These are phyloP conservation scores for Leucopsar rothschildi DNA, from an alignment of 2,113 vertebrate species.

Conservation along the genomic window DNA sequence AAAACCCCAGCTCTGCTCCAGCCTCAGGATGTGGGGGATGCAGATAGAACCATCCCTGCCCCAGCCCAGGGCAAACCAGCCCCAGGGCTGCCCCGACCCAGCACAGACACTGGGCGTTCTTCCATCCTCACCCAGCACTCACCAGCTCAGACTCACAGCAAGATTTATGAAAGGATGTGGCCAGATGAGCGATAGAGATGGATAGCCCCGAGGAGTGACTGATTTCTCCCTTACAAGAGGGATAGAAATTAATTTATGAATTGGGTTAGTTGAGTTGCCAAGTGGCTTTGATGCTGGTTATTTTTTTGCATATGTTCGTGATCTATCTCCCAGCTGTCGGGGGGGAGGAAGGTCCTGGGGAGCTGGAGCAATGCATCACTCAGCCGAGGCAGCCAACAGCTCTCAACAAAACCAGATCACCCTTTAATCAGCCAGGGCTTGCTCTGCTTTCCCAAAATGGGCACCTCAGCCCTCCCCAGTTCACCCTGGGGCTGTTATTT, in stretches of 20 bases:
- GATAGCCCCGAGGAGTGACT: conserved; percentile 8
- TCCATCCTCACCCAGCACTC: not conserved
- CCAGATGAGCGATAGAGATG: not conserved
- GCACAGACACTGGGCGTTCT: not conserved
- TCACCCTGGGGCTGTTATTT: accelerated
- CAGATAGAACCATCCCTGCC: not conserved
- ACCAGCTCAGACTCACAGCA: not conserved
- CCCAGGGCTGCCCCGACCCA: not conserved
- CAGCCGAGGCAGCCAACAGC: not conserved
- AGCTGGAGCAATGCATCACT: conserved; percentile 7
- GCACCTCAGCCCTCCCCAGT: accelerated
- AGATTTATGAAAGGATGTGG: conserved; percentile 48
- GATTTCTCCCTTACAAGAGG: conserved; percentile 39
- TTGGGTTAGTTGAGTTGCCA: conserved; percentile 4
- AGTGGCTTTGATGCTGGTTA: conserved; percentile 45
- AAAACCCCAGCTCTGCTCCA: not conserved
- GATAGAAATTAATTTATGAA: conserved; percentile 41
- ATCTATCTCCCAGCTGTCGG: conserved; percentile 49
- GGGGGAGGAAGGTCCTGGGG: not conserved
- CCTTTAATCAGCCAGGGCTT: not conserved
- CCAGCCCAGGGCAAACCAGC: not conserved
- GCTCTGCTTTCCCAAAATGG: not conserved
- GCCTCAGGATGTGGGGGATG: not conserved
- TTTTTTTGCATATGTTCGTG: conserved; percentile 3
- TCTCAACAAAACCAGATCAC: conserved; percentile 1